phyloP scores from a whole-genome alignment of 64 coral and sea anemone genomes.

The Catalaphyllia jardinei region DNA sequence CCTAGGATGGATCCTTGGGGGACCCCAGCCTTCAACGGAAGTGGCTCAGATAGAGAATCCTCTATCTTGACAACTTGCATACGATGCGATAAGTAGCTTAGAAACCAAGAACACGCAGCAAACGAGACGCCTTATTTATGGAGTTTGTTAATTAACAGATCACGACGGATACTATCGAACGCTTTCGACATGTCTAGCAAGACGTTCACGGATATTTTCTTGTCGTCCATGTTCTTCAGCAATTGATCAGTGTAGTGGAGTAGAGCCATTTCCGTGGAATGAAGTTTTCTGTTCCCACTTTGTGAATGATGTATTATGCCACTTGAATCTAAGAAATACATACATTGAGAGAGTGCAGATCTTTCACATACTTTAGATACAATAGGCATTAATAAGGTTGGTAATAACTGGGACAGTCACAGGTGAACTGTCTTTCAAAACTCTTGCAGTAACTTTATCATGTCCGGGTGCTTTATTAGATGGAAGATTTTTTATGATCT shows the following conservation, averaged over 20 bases:
- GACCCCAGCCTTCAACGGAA: background rate
- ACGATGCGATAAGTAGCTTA: slow-evolving; percentile 32
- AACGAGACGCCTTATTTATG: slow-evolving; percentile 18
- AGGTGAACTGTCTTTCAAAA: too few relatives aligned
- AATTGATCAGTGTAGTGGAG: slow-evolving; percentile 18
- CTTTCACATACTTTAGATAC: too few relatives aligned
- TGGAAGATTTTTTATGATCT: too few relatives aligned
- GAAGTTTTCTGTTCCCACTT: slow-evolving; percentile 23
- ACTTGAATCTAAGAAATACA: background rate
- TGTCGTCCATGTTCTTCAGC: slow-evolving; percentile 21
- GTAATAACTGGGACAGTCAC: too few relatives aligned
- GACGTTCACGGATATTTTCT: slow-evolving; percentile 37
- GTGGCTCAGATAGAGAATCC: too few relatives aligned
- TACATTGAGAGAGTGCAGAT: too few relatives aligned
- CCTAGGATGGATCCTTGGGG: background rate
- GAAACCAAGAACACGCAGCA: slow-evolving; percentile 11
- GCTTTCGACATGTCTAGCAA: slow-evolving; percentile 35
- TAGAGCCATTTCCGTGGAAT: slow-evolving; percentile 1
- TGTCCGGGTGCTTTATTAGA: too few relatives aligned
- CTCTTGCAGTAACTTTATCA: too few relatives aligned
- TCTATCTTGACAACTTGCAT: too few relatives aligned
- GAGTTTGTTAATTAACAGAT: slow-evolving; percentile 26
- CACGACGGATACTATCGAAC: slow-evolving; percentile 38
- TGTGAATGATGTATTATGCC: background rate
- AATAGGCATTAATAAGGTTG: background rate